Conservation (phyloP, 2,113 vertebrate genomes). For the human region GRCh38 chr5:26778001-26778500, state of each 20-base stretch:
- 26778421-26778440: background rate
- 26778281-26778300: background rate
- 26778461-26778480: background rate
- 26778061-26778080: background rate
- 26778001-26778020: background rate
- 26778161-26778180: background rate
- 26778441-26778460: background rate
- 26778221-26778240: background rate
- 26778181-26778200: background rate
- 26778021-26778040: background rate
- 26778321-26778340: background rate
- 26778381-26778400: background rate
- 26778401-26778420: background rate
- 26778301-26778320: background rate
- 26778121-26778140: background rate
- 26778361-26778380: background rate
- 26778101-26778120: background rate
- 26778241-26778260: background rate
- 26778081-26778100: background rate
- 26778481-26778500: background rate
- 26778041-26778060: background rate
- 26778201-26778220: background rate
- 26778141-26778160: background rate
- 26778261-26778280: background rate
- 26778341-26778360: background rate